Conservation (phyloP, 2,113 vertebrate genomes). For the Urocolius indicus region DNA sequence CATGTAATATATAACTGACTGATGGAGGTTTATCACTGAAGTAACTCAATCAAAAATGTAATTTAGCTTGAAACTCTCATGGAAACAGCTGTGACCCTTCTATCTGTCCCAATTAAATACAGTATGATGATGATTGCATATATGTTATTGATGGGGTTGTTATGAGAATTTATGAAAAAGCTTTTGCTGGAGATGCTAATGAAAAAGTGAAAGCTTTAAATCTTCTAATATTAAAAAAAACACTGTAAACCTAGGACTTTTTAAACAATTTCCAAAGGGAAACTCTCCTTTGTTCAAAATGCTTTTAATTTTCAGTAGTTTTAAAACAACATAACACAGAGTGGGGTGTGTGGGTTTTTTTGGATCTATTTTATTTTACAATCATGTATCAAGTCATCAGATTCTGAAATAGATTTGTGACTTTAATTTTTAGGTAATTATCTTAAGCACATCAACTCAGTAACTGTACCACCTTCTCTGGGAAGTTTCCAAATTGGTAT, state of each 20-base stretch:
- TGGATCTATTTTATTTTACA: background rate
- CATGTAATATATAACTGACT: background rate
- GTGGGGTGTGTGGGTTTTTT: accelerated
- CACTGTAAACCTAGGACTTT: background rate
- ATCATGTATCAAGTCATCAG: background rate
- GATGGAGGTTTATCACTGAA: constrained; percentile 4
- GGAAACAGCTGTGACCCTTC: background rate
- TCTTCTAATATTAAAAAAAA: background rate
- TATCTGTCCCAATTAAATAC: constrained; percentile 24
- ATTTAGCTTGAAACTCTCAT: background rate
- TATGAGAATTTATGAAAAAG: background rate
- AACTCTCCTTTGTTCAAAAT: background rate
- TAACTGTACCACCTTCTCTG: background rate
- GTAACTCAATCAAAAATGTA: constrained; percentile 17
- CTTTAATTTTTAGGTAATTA: background rate
- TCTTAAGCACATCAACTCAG: background rate
- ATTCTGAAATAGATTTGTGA: background rate
- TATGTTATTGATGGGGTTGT: background rate
- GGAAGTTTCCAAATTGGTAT: background rate
- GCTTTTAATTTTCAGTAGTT: background rate
- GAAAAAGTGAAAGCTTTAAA: background rate
- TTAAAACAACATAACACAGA: background rate
- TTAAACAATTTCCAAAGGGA: background rate
- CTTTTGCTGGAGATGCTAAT: background rate
- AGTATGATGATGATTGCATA: background rate